Evolutionary conservation across 2,888 invertebrate genomes (phyloP), one percentile per base, ranked within the genome.

Genomic region (Hofmannophila pseudospretella): DNA sequence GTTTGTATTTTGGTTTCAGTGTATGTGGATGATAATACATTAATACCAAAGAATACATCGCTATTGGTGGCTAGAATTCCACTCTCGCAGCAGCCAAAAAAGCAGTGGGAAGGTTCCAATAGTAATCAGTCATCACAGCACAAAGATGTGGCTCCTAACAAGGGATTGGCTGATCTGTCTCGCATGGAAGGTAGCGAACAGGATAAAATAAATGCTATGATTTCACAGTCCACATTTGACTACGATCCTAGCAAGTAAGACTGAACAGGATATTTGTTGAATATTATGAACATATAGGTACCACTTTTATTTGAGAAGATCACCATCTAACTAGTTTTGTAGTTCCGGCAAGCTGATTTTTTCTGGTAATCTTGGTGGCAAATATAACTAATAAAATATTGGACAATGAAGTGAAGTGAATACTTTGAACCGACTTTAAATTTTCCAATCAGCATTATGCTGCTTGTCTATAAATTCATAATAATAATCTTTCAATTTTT

Each of bases 41-140:
- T 99, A 51, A 98, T 99, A 62, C 97, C 98, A 19, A 97, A 99
- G 88, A 99, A 99, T 75, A 96, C 99, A 38, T 98, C 98, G 14
- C 90, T 99, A 23, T 93, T 98, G 51, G 96, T 99, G 49, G 95
- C 97, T 29, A 89, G 99, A 65, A 93, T 99, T 36, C 99, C 99
- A 7, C 88, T 97, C 27, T 90, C 93, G 1, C 90, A 91, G 47
- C 93, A 93, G 66, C 90, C 91, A 33, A 94, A 94, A 62, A 93
- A 94, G 69, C 89, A 91, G 55, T 93, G 93, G 92, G 94, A 94
- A 68, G 88, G 90, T 19, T 65, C 73, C 29, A 75, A 72, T 44
- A 87, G 70, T 45, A 85, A 79, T 54, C 74, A 79, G 44, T 75
- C 87, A 12, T 67, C 88, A 65, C 66, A 54, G 48, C 78, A 67